Percentiles rank a stretch among this genome's conserved stretches.
Evolutionary conservation across 2,888 invertebrate species (phyloP).

Genomic region (Serripes groenlandicus): DNA sequence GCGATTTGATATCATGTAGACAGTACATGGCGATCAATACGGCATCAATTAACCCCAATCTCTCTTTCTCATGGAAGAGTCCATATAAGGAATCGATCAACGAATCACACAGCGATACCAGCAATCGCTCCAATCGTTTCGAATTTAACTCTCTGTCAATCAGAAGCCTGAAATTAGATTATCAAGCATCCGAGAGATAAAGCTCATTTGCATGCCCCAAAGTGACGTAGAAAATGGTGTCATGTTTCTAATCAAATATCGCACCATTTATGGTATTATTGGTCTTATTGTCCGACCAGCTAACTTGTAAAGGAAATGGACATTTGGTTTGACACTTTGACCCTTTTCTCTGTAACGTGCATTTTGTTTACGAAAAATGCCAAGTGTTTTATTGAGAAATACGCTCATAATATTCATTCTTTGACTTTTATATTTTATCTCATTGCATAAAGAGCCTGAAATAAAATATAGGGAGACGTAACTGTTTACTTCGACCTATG

Average conservation of each 20-base stretch:
- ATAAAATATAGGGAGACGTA: too few relatives aligned
- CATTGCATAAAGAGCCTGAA: too few relatives aligned
- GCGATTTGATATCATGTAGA: too few relatives aligned
- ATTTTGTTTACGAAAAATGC: too few relatives aligned
- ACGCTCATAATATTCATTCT: too few relatives aligned
- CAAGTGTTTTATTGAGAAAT: too few relatives aligned
- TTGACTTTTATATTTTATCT: too few relatives aligned
- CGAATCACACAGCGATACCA: slow-evolving; percentile 9
- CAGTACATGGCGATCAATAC: too few relatives aligned
- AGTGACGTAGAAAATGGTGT: slow-evolving; percentile 39
- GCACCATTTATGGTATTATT: slow-evolving; percentile 43
- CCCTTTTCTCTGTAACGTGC: slow-evolving; percentile 27
- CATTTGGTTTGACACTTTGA: slow-evolving; percentile 61
- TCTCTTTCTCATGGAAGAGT: too few relatives aligned
- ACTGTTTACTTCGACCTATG: too few relatives aligned
- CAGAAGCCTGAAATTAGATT: slow-evolving; percentile 27
- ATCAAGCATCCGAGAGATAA: slow-evolving; percentile 36
- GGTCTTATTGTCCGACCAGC: slow-evolving; percentile 4
- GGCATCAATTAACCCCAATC: too few relatives aligned
- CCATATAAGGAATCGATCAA: slow-evolving; percentile 14
- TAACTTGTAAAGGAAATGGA: slow-evolving; percentile 27
- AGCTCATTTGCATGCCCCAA: slow-evolving; percentile 39
- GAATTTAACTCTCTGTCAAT: slow-evolving; percentile 21
- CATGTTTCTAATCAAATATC: slow-evolving; percentile 53
- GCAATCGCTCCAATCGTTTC: slow-evolving; percentile 14